phyloP scores from a whole-genome alignment of 2,888 invertebrate genomes.

The Cheilosia pagana region DNA sequence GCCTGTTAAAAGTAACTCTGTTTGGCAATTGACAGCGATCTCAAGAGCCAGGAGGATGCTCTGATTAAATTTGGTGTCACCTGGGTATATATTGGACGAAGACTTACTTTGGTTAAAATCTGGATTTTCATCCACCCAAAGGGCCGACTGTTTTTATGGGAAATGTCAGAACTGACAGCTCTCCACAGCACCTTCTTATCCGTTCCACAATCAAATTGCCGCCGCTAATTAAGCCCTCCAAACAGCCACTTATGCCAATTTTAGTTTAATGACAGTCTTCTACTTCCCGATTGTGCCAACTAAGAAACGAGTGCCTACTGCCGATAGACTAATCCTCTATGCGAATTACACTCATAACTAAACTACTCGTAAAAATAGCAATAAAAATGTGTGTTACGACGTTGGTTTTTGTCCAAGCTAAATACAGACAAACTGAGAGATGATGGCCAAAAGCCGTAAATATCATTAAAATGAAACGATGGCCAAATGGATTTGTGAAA shows the following conservation, averaged over 20 bases:
- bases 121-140: too few species aligned
- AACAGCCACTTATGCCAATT: too few species aligned
- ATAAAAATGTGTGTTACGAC: slow-evolving; percentile 20
- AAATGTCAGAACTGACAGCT: too few species aligned
- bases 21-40: not conserved
- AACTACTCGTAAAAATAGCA: not conserved
- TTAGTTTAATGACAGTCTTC: too few species aligned
- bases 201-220: too few species aligned
- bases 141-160: too few species aligned
- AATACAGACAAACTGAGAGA: not conserved
- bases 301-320: too few species aligned
- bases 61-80: not conserved
- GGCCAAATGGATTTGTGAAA: slow-evolving; percentile 22
- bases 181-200: too few species aligned
- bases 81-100: not conserved
- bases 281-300: too few species aligned
- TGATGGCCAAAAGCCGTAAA: slow-evolving; percentile 19
- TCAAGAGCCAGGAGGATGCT: not conserved
- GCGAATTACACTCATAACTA: not conserved
- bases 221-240: too few species aligned
- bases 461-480: slow-evolving; percentile 44
- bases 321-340: not conserved
- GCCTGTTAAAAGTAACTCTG: not conserved
- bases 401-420: not conserved
- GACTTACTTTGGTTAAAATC: too few species aligned